Evolutionary conservation across 30 jellyfish, hydroid and myxozoan genomes (phyloP).

Genomic region (Euphysa ruthae): DNA sequence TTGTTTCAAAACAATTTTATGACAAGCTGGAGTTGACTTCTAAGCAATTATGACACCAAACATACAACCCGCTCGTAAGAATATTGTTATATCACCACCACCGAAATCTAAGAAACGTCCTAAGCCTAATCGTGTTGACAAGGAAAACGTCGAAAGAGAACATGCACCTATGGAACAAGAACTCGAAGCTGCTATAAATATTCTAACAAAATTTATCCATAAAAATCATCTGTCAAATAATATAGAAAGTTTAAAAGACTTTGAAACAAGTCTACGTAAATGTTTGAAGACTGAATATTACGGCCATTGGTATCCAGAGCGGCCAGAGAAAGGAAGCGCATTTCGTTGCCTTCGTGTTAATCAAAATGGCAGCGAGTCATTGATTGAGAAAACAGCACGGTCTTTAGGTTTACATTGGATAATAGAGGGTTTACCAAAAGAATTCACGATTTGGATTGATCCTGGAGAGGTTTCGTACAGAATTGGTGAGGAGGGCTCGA

Average conservation of each 20-base stretch:
- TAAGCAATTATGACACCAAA: slow-evolving; percentile 23
- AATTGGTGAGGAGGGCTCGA: slow-evolving; percentile 90
- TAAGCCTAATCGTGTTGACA: not conserved
- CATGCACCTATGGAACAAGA: slow-evolving; percentile 38
- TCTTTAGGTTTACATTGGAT: slow-evolving; percentile 46
- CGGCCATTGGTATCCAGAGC: slow-evolving; percentile 90
- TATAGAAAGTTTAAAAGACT: slow-evolving; percentile 15
- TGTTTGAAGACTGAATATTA: slow-evolving; percentile 7
- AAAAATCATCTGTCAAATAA: not conserved
- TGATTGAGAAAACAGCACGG: slow-evolving; percentile 59
- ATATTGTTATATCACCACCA: slow-evolving; percentile 16
- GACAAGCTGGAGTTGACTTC: not conserved
- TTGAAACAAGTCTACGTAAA: not conserved
- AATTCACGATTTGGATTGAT: slow-evolving; percentile 81
- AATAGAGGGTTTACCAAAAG: slow-evolving; percentile 55
- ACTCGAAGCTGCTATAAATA: slow-evolving; percentile 26
- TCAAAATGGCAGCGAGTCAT: slow-evolving; percentile 59
- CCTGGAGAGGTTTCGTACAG: slow-evolving; percentile 87
- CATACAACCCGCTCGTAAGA: slow-evolving; percentile 26
- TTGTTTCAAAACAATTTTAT: too few species aligned
- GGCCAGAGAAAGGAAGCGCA: slow-evolving; percentile 86
- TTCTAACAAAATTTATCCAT: slow-evolving; percentile 13
- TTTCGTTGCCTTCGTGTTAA: slow-evolving; percentile 70
- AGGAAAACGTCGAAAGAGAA: slow-evolving; percentile 6
- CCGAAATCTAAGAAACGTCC: slow-evolving; percentile 25